These are phyloP conservation scores for Eulithis testata DNA, from an alignment of 2,888 invertebrate species.

Conservation along the genomic window DNA sequence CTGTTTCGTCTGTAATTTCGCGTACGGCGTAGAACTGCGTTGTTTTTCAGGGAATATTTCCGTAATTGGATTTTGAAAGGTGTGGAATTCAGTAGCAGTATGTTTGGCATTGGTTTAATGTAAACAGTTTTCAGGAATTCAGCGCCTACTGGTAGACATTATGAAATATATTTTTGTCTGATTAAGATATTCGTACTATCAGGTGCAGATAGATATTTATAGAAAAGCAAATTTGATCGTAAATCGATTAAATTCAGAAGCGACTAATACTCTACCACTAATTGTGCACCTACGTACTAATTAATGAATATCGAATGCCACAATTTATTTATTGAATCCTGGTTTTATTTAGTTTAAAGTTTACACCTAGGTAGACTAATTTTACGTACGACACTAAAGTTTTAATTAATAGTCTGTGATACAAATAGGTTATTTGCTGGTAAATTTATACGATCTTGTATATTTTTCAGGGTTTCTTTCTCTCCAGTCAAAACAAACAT, in stretches of 20 bases:
- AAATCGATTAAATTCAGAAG: slow-evolving; percentile 7
- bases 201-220: slow-evolving; percentile 13
- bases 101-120: slow-evolving; percentile 19
- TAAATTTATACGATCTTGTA: background rate
- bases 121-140: slow-evolving; percentile 26
- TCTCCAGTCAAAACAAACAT: slow-evolving; percentile 28
- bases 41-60: slow-evolving; percentile 45
- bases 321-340: background rate
- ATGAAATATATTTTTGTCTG: slow-evolving; percentile 11
- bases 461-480: slow-evolving; percentile 7
- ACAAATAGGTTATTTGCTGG: background rate
- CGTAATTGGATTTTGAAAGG: slow-evolving; percentile 35
- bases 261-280: background rate
- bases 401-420: too few relatives aligned
- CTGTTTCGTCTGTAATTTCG: slow-evolving; percentile 52
- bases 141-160: slow-evolving; percentile 4
- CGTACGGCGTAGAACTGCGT: slow-evolving; percentile 40
- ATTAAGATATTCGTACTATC: slow-evolving; percentile 13
- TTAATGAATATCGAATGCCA: background rate
- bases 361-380: too few relatives aligned
- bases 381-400: too few relatives aligned
- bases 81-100: slow-evolving; percentile 17
- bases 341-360: too few relatives aligned
- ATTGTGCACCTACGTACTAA: background rate
- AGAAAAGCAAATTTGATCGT: slow-evolving; percentile 19